Conservation (phyloP, 2,888 invertebrate genomes). For the Drosophila neutralis region DNA sequence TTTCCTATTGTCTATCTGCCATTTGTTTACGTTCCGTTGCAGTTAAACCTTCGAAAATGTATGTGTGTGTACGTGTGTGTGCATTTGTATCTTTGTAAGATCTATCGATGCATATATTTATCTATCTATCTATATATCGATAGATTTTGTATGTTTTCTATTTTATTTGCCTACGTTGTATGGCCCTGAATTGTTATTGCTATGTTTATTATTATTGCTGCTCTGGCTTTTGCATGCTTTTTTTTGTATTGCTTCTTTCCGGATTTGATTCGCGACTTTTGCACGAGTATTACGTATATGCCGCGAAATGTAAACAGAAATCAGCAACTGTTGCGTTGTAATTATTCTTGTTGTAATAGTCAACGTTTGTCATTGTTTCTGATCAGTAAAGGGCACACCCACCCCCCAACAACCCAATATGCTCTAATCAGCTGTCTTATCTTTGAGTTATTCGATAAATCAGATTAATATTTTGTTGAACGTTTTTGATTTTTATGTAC, state of each 20-base stretch:
- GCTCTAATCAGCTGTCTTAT: slow-evolving; percentile 25
- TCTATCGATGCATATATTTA: background rate
- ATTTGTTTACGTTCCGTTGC: slow-evolving; percentile 49
- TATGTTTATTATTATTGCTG: slow-evolving; percentile 10
- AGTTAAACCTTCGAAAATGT: slow-evolving; percentile 23
- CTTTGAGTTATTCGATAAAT: slow-evolving; percentile 2
- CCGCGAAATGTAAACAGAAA: slow-evolving; percentile 4
- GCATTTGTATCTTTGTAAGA: background rate
- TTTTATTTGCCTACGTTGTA: slow-evolving; percentile 51
- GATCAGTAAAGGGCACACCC: slow-evolving; percentile 2
- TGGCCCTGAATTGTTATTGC: slow-evolving; percentile 54
- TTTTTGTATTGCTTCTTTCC: slow-evolving; percentile 62
- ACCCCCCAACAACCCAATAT: background rate
- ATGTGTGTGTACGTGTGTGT: background rate
- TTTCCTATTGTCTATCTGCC: slow-evolving; percentile 46
- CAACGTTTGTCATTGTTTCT: slow-evolving; percentile 12
- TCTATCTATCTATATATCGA: slow-evolving; percentile 30
- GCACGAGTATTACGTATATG: slow-evolving; percentile 38
- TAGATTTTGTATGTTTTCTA: slow-evolving; percentile 64
- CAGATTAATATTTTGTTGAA: background rate
- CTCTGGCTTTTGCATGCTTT: slow-evolving; percentile 18
- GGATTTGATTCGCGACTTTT: slow-evolving; percentile 53
- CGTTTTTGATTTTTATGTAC: background rate
- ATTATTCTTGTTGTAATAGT: slow-evolving; percentile 10
- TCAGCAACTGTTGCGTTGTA: slow-evolving; percentile 17